A percentile compares a stretch with the other conserved stretches of the same genome.
These are phyloP conservation scores for Danio jaintianensis DNA, from an alignment of 2,797 vertebrate species.

Conservation along the genomic window DNA sequence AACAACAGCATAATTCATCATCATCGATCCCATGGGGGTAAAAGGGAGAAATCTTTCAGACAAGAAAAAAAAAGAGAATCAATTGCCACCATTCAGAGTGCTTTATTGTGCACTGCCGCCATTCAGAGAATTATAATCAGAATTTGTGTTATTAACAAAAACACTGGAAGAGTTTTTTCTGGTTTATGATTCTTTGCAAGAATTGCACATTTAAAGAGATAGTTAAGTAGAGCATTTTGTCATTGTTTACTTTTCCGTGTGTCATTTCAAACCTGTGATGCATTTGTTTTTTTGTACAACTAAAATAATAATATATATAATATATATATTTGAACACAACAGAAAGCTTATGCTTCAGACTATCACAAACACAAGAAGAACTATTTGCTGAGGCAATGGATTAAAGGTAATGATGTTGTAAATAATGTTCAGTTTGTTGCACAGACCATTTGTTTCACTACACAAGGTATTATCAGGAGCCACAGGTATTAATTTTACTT, in stretches of 20 bases:
- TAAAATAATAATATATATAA: no score
- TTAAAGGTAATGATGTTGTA: no score
- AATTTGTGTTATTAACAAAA: slow-evolving; percentile 1
- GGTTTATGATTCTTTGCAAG: slow-evolving; percentile 14
- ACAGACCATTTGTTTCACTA: no score
- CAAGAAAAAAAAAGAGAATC: background rate
- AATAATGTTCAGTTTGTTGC: no score
- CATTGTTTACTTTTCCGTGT: background rate
- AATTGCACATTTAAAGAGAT: background rate
- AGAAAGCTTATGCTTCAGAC: no score
- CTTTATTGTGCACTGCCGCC: background rate
- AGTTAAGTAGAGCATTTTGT: background rate
- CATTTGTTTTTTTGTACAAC: background rate
- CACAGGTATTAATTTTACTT: no score
- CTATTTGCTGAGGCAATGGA: no score
- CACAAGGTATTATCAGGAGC: no score
- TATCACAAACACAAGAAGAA: no score
- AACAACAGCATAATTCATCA: slow-evolving; percentile 33
- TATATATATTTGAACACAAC: no score
- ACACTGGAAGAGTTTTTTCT: background rate
- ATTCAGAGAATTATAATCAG: slow-evolving; percentile 17
- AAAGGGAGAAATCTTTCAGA: slow-evolving; percentile 18
- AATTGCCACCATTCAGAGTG: background rate
- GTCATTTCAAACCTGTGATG: background rate
- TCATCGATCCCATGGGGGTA: slow-evolving; percentile 35